Evolutionary conservation across 2,888 invertebrate species (phyloP), one percentile per base, ranked within the genome.

Genomic region (Sinelater perroti): DNA sequence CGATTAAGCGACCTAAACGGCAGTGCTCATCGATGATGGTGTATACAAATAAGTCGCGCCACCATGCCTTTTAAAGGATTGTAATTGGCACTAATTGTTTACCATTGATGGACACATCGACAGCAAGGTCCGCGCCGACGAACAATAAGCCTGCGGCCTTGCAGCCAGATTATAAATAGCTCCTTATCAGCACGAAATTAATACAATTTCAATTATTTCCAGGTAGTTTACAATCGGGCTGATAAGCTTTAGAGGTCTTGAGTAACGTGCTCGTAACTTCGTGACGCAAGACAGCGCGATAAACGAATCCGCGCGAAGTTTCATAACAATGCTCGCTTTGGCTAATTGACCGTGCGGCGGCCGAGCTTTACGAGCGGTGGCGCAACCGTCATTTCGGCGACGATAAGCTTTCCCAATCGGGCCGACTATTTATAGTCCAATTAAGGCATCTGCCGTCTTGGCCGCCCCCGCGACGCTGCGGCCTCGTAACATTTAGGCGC

Each of bases 241-340:
- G 56, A 56, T 49, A 49, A 56, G 21, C 17, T 42, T 49, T 49
- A 42, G 26, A 55, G 21, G 55, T 49, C 47, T 55, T 42, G 31
- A 18, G 49, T 20, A 56, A 56, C 42, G 13, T 1, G n/a, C 24
- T 45, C 40, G 26, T 35, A 45, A 53, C 45, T 44, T 24, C 11
- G 26, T 53, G 53, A 53, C 52, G 52, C 24, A 52, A 52, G 30
- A 30, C 18, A 26, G 6, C 17, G 28, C 45, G 45, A 45, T 45
- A 45, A 18, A 45, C 30, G 45, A 31, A 45, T 28, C 31, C 14
- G 21, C 24, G 13, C 24, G 14, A 21, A 24, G 40, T 40, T 40
- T 40, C 40, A 17, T 24, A 40, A 40, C 40, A 40, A 40, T 40
- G 21, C 24, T 21, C 24, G 40, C 40, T 40, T 40, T 13, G 40